Conservation (phyloP, 2,888 invertebrate genomes). For the Dryomyza anilis region DNA sequence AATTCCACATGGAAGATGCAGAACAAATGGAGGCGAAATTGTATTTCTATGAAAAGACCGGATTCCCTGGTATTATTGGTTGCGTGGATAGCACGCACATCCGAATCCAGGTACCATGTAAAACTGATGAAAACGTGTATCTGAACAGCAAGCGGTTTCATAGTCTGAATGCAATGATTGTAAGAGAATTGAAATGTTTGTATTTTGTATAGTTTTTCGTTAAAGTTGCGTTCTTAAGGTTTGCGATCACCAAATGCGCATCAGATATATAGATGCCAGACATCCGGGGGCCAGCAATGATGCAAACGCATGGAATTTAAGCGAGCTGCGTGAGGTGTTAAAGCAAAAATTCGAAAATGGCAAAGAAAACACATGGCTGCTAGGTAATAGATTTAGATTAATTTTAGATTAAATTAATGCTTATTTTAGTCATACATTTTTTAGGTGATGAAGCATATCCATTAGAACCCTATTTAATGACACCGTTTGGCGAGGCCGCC, state of each 20-base stretch:
- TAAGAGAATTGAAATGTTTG: background rate
- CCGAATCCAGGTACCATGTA: slow-evolving; percentile 20
- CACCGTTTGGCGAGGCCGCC: background rate
- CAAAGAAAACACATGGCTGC: background rate
- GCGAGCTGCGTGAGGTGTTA: background rate
- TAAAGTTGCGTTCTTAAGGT: background rate
- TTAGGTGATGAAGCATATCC: background rate
- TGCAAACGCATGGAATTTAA: background rate
- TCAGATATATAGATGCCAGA: background rate
- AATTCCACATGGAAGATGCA: background rate
- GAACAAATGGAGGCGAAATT: slow-evolving; percentile 14
- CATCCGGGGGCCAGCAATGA: background rate
- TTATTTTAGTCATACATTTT: background rate
- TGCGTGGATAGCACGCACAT: slow-evolving; percentile 24
- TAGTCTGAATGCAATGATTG: slow-evolving; percentile 27
- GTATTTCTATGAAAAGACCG: slow-evolving; percentile 17
- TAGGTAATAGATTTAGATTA: background rate
- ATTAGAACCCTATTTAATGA: slow-evolving; percentile 6
- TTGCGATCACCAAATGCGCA: background rate
- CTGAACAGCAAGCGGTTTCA: slow-evolving; percentile 11
- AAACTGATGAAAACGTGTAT: slow-evolving; percentile 16
- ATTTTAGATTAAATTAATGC: background rate
- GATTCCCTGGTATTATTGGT: slow-evolving; percentile 26
- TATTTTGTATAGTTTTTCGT: background rate
- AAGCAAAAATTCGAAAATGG: background rate